A percentile compares a stretch with the other conserved stretches of the same genome.
These are phyloP conservation scores for Globicephala melas DNA, from an alignment of 2,113 vertebrate genomes.

Conservation along the genomic window DNA sequence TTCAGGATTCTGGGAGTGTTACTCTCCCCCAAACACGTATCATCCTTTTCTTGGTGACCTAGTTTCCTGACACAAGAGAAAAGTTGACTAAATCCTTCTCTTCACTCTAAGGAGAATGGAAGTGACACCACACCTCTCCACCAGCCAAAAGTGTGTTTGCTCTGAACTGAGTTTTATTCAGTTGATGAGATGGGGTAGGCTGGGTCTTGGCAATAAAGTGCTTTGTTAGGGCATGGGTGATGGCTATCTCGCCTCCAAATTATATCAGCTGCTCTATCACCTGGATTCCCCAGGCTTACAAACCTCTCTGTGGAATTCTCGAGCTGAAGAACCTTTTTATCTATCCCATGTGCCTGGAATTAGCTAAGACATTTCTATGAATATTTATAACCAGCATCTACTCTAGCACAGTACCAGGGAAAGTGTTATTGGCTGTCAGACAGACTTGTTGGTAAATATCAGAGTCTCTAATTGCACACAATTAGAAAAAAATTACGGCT, in stretches of 20 bases:
- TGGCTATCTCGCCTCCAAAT: not conserved
- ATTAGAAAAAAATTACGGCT: not conserved
- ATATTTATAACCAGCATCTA: not conserved
- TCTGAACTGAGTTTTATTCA: not conserved
- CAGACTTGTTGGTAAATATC: slow-evolving; percentile 21
- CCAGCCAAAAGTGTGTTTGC: not conserved
- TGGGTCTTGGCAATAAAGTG: not conserved
- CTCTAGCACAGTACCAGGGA: not conserved
- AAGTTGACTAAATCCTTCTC: not conserved
- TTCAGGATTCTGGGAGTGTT: not conserved
- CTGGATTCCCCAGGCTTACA: not conserved
- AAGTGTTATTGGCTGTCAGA: not conserved
- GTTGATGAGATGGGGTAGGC: not conserved
- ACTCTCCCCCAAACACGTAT: not conserved
- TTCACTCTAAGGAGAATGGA: not conserved
- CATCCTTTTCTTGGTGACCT: not conserved
- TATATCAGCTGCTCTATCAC: not conserved
- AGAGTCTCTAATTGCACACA: not conserved
- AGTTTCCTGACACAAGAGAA: not conserved
- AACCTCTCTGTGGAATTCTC: not conserved
- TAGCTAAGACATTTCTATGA: not conserved
- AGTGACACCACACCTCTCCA: no score
- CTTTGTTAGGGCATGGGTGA: not conserved
- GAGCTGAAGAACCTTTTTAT: not conserved
- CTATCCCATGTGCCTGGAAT: not conserved